phyloP scores from a whole-genome alignment of 2,113 vertebrate species.

The Eclectus roratus region DNA sequence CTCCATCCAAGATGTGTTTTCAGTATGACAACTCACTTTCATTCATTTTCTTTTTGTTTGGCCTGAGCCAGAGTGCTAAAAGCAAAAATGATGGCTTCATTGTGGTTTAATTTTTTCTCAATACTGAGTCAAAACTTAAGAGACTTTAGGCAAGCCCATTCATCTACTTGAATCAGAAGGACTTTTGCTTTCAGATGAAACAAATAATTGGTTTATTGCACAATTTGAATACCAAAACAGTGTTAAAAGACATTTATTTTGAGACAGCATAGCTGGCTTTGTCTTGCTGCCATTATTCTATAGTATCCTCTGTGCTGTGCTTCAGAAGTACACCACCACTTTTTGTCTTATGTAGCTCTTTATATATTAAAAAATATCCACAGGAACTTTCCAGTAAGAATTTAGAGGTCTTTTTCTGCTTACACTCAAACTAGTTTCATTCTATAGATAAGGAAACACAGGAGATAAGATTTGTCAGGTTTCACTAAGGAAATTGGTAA shows the following conservation, averaged over 20 bases:
- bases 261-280: not conserved
- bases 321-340: not conserved
- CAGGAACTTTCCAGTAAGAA: not conserved
- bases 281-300: not conserved
- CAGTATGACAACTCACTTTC: not conserved
- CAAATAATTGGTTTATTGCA: not conserved
- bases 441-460: not conserved
- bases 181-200: not conserved
- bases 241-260: not conserved
- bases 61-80: not conserved
- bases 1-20: not conserved
- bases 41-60: not conserved
- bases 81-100: conserved; percentile 12
- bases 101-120: not conserved
- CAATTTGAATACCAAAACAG: conserved; percentile 1
- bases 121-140: not conserved
- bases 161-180: not conserved
- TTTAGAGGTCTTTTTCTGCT: not conserved
- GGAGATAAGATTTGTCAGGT: not conserved
- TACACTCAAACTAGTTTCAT: not conserved
- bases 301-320: not conserved
- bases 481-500: not conserved
- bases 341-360: not conserved
- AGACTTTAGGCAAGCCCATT: not conserved
- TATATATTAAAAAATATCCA: not conserved